These are phyloP conservation scores for Stegastes partitus DNA, from an alignment of 2,113 vertebrate genomes.

Conservation along the genomic window DNA sequence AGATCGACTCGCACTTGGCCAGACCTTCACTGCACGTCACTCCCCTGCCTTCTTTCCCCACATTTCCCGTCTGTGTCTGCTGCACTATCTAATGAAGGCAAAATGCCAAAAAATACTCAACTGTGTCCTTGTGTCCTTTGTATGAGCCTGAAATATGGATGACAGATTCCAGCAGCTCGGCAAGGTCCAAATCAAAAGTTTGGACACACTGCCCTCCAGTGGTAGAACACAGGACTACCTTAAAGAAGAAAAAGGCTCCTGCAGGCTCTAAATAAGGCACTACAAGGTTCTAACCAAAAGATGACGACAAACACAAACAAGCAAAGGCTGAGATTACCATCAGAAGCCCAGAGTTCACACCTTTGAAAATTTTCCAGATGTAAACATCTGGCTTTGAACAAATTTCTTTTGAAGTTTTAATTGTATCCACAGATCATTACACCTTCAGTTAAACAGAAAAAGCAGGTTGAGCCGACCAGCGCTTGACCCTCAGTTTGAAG, in stretches of 20 bases:
- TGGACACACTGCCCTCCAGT: conserved; percentile 59
- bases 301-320: conserved; percentile 59
- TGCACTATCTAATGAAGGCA: too few relatives aligned
- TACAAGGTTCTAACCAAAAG: conserved; percentile 35
- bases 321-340: neutral
- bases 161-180: neutral
- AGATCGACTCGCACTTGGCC: too few relatives aligned
- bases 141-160: neutral
- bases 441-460: conserved; percentile 43
- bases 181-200: conserved; percentile 3
- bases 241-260: neutral
- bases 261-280: neutral
- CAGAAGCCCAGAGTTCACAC: neutral
- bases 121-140: neutral
- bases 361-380: conserved; percentile 21
- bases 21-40: too few relatives aligned
- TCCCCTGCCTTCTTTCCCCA: too few relatives aligned
- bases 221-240: conserved; percentile 15
- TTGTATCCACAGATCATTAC: conserved; percentile 46
- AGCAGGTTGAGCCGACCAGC: neutral
- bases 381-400: conserved; percentile 22
- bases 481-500: neutral
- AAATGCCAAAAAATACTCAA: too few relatives aligned
- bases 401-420: conserved; percentile 26
- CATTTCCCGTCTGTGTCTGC: too few relatives aligned